Evolutionary conservation across 2,797 vertebrate genomes (phyloP), one percentile per base, ranked within the genome.

Genomic region (Galagoides demidoff): DNA sequence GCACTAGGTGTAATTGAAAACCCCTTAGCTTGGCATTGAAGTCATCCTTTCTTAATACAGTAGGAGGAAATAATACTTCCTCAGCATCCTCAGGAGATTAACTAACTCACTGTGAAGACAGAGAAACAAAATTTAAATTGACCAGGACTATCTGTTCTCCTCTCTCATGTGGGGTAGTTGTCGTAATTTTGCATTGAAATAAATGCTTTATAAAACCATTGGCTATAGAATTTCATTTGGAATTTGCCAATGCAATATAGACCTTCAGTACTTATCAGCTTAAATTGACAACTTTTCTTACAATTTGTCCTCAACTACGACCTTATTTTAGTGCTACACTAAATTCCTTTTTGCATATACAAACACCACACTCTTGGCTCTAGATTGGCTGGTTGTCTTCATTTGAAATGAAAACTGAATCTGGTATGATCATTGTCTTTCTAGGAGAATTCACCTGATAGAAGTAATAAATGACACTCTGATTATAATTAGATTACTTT

Each of bases 401-500:
- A 76, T 52, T 85, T 73, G 70, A 95, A 94, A 96, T 77, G 64
- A 93, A 96, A 96, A 90, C 64, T 1, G 34, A 27, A 88, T 59
- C 59, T 83, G 71, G 96, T 68, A 61, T 57, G 23, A 74, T 90
- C 31, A 19, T 68, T 93, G 59, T 90, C 64, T 96, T 96, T 95
- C 81, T 25, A 93, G 73, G 27, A 97, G 86, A 87, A 90, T 89
- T 74, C 78, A 91, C 68, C 71, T 82, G 45, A 89, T 94, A 85
- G 89, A 96, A 96, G 34, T 85, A 76, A 91, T 71, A 74, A 85
- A 73, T 61, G 74, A 86, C 82, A 66, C 55, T 90, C 10, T 61
- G 43, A 87, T 94, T 95, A 70, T 29, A 78, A 59, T 76, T 52
- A 74, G 59, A 76, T 81, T 49, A 77, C 90, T 95, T 90, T 70